These are phyloP conservation scores for Cygnus buccinator DNA, from an alignment of 2,113 vertebrate genomes.

Conservation along the genomic window DNA sequence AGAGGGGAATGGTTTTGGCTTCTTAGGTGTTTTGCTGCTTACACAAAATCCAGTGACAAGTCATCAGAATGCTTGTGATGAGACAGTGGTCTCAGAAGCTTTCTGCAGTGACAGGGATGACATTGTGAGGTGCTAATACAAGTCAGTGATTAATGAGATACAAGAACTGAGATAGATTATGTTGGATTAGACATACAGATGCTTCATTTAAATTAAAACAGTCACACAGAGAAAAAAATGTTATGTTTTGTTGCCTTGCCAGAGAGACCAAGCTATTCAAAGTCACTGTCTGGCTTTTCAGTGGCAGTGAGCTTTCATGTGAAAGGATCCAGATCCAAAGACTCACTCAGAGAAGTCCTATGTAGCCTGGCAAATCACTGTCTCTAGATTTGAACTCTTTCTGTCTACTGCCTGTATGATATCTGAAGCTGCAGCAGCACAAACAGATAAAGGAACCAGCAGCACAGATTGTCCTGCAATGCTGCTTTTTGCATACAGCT, in stretches of 20 bases:
- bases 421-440: background rate
- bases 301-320: background rate
- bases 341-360: background rate
- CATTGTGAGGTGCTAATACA: slow-evolving; percentile 34
- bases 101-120: background rate
- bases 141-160: slow-evolving; percentile 53
- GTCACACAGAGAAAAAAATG: background rate
- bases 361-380: background rate
- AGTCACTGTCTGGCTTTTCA: background rate
- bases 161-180: slow-evolving; percentile 51
- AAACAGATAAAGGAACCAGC: background rate
- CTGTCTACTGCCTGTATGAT: background rate
- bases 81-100: slow-evolving; percentile 22
- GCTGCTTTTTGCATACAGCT: background rate
- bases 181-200: slow-evolving; percentile 31
- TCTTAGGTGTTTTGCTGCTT: slow-evolving; percentile 19
- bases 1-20: slow-evolving; percentile 22
- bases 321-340: background rate
- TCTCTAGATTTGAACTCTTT: background rate
- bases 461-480: background rate
- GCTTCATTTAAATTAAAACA: slow-evolving; percentile 34
- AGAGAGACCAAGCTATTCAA: background rate
- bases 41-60: slow-evolving; percentile 58
- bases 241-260: background rate
- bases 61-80: slow-evolving; percentile 58